Conservation (phyloP, 1,140 invertebrate species). For the Nymphalis io region DNA sequence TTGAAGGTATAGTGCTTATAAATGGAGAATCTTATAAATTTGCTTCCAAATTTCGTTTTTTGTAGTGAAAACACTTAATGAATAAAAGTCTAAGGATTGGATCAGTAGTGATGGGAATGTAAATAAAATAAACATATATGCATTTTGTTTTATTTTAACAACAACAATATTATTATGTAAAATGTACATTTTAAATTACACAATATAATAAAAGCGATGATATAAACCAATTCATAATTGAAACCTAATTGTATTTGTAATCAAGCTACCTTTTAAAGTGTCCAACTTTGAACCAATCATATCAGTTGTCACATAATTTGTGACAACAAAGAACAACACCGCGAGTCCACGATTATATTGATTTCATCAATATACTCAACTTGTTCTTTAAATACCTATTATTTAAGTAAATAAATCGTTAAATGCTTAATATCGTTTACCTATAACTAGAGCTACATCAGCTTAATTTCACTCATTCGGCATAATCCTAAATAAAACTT, state of each 20-base stretch:
- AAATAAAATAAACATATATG: constrained; percentile 38
- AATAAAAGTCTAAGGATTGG: too few species aligned
- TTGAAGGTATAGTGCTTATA: too few species aligned
- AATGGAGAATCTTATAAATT: too few species aligned
- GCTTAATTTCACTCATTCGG: constrained; percentile 21
- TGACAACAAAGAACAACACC: neutral
- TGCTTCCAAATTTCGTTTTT: too few species aligned
- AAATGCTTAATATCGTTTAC: constrained; percentile 18
- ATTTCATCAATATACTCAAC: constrained; percentile 1
- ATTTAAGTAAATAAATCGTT: constrained; percentile 15
- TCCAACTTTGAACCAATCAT: neutral
- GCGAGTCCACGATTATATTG: neutral
- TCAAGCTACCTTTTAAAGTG: constrained; percentile 5
- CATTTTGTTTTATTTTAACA: constrained; percentile 72
- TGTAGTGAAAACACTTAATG: too few species aligned
- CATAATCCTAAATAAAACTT: constrained; percentile 13
- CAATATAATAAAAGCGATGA: constrained; percentile 64
- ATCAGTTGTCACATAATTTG: neutral
- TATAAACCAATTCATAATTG: constrained; percentile 53
- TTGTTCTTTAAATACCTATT: constrained; percentile 5
- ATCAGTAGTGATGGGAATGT: too few species aligned
- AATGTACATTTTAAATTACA: constrained; percentile 74
- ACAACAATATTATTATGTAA: constrained; percentile 75
- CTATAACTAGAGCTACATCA: constrained; percentile 7
- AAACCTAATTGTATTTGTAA: constrained; percentile 35